phyloP scores from a whole-genome alignment of 2,888 invertebrate species.

The Palloptera scutellata region DNA sequence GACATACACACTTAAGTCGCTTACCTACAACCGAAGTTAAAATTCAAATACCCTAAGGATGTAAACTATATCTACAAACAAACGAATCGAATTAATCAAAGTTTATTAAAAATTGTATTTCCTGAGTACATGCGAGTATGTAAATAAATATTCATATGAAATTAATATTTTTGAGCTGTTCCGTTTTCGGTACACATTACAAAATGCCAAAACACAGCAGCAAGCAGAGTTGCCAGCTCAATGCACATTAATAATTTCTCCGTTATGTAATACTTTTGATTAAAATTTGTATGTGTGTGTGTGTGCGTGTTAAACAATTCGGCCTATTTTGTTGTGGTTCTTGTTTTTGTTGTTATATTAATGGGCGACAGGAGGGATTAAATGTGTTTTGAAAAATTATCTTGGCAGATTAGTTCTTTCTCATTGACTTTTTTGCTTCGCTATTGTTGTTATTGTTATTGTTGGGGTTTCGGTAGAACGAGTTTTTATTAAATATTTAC shows the following conservation, averaged over 20 bases:
- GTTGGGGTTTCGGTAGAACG: neutral
- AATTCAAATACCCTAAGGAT: too few relatives aligned
- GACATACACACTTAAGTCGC: too few relatives aligned
- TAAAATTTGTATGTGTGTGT: neutral
- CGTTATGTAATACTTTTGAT: neutral
- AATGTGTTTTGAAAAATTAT: slow-evolving; percentile 32
- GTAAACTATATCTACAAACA: too few relatives aligned
- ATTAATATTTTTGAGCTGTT: too few relatives aligned
- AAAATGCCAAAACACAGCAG: too few relatives aligned
- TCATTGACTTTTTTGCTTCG: neutral
- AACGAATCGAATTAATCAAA: too few relatives aligned
- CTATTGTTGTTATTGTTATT: neutral
- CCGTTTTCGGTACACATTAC: too few relatives aligned
- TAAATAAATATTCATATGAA: too few relatives aligned
- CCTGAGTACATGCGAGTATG: too few relatives aligned
- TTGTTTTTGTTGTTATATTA: slow-evolving; percentile 21
- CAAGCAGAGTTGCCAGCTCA: neutral
- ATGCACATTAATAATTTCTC: neutral
- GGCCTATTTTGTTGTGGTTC: slow-evolving; percentile 11
- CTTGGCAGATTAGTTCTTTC: slow-evolving; percentile 21
- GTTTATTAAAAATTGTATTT: too few relatives aligned
- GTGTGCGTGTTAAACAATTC: slow-evolving; percentile 10
- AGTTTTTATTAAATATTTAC: neutral
- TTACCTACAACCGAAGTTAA: too few relatives aligned
- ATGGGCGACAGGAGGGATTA: slow-evolving; percentile 30